These are phyloP conservation scores for Belgica antarctica DNA, from an alignment of 2,888 invertebrate genomes.

Conservation along the genomic window DNA sequence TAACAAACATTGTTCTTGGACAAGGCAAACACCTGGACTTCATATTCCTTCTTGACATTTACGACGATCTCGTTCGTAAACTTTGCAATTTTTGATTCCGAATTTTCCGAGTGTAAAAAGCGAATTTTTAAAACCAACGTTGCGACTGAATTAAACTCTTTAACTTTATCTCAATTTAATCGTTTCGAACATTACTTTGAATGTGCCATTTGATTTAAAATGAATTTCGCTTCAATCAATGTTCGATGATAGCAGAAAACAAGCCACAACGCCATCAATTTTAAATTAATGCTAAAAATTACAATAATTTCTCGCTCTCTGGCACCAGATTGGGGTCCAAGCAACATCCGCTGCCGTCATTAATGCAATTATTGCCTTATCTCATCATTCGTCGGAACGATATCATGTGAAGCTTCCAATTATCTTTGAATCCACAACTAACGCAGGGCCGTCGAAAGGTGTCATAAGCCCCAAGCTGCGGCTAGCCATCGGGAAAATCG, in stretches of 20 bases:
- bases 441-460: not conserved
- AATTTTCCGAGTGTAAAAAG: not conserved
- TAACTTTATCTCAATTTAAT: conserved; percentile 8
- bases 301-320: too few species aligned
- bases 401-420: too few species aligned
- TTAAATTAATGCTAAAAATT: not conserved
- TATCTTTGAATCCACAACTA: not conserved
- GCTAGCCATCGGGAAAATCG: too few species aligned
- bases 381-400: conserved; percentile 7
- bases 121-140: not conserved
- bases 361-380: conserved; percentile 4
- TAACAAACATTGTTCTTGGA: conserved; percentile 2
- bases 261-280: not conserved
- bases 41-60: not conserved
- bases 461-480: conserved; percentile 30
- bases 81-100: not conserved
- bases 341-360: not conserved
- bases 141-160: not conserved
- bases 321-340: not conserved
- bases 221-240: not conserved
- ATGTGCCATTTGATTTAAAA: too few species aligned
- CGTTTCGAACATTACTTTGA: not conserved
- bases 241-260: not conserved
- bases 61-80: not conserved
- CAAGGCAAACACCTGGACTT: not conserved